A percentile compares a stretch with the other conserved stretches of the same genome.
Conservation (phyloP, 2,797 vertebrate genomes). For the Anolis apletophallus region DNA sequence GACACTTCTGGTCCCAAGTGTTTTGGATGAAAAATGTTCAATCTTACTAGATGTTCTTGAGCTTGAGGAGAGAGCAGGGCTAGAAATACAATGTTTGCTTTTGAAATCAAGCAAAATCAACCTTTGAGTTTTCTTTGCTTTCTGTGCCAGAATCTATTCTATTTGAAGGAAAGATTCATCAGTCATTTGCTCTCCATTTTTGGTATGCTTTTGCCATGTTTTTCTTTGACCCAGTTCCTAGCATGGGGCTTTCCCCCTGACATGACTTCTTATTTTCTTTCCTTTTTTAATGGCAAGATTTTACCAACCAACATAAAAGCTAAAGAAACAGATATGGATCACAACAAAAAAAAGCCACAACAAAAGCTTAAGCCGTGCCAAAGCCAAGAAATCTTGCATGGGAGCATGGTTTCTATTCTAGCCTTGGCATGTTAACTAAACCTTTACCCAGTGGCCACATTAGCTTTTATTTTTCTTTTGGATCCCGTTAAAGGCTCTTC, state of each 20-base stretch:
- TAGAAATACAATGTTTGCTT: neutral
- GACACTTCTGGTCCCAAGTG: too few relatives aligned
- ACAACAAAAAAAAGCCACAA: neutral
- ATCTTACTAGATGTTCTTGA: neutral
- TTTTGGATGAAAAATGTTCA: too few relatives aligned
- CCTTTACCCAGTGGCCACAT: neutral
- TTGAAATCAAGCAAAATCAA: neutral
- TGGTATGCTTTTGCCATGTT: slow-evolving; percentile 1
- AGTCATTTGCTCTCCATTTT: neutral
- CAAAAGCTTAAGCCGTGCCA: neutral
- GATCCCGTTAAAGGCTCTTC: slow-evolving; percentile 18
- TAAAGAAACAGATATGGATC: slow-evolving; percentile 7
- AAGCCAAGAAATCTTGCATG: neutral
- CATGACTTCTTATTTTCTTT: neutral
- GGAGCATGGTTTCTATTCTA: slow-evolving; percentile 20
- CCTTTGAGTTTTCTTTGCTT: neutral
- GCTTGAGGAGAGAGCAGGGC: neutral
- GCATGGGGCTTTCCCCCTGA: rapidly evolving
- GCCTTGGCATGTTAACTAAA: neutral
- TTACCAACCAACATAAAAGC: neutral
- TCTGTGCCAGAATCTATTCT: neutral
- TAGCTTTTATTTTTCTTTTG: slow-evolving; percentile 12
- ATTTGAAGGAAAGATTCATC: neutral
- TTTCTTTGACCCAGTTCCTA: neutral
- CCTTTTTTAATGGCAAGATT: slow-evolving; percentile 10